phyloP scores from a whole-genome alignment of 2,888 invertebrate species.

The Byasa hedistus region DNA sequence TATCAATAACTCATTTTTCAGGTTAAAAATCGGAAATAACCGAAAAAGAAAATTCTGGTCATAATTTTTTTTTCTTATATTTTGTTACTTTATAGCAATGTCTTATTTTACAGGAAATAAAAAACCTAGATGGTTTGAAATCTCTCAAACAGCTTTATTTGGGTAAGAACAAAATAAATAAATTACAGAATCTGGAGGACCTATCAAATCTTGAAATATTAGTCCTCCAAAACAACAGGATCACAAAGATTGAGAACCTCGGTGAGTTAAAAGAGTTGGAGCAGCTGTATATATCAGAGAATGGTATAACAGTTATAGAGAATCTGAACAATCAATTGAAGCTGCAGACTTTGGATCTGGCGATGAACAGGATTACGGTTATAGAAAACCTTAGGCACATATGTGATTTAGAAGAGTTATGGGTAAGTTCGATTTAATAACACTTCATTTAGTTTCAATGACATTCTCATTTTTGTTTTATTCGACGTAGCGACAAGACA shows the following conservation, averaged over 20 bases:
- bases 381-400: constrained; percentile 90
- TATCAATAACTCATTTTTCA: no score
- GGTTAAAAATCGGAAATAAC: no score
- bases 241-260: constrained; percentile 92
- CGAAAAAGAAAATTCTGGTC: no score
- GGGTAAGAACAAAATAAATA: constrained; percentile 96
- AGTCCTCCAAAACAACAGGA: constrained; percentile 94
- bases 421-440: constrained; percentile 83
- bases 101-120: constrained; percentile 83
- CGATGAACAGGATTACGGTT: constrained; percentile 89
- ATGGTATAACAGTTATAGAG: constrained; percentile 90
- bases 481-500: no score
- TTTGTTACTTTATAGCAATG: neutral
- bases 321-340: constrained; percentile 84
- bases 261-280: constrained; percentile 86
- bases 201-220: constrained; percentile 87
- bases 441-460: neutral
- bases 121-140: constrained; percentile 88
- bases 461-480: neutral
- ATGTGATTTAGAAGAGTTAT: constrained; percentile 92
- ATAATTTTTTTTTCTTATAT: no score
- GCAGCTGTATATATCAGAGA: constrained; percentile 96
- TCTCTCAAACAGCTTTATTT: constrained; percentile 90
- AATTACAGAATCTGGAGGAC: constrained; percentile 89
- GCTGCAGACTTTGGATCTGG: constrained; percentile 93